A percentile compares a stretch with the other conserved stretches of the same genome.
These are phyloP conservation scores for Lichenostomus cassidix DNA, from an alignment of 2,113 vertebrate genomes.

Conservation along the genomic window DNA sequence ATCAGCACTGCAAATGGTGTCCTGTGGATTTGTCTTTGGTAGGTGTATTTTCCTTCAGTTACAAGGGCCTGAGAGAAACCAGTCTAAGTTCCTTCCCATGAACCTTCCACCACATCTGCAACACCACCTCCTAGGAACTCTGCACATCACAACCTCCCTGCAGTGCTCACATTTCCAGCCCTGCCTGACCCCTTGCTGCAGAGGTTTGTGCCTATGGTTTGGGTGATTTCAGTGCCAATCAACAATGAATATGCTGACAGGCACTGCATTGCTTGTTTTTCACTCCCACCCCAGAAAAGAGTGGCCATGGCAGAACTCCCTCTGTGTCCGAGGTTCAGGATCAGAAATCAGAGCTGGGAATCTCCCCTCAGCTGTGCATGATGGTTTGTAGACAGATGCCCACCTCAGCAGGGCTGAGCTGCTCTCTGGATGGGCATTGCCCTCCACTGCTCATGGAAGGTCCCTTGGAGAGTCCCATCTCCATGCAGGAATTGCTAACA, in stretches of 20 bases:
- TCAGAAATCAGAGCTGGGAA: not conserved
- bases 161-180: not conserved
- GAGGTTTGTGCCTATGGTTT: rapidly evolving
- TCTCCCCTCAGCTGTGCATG: not conserved
- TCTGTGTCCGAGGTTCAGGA: not conserved
- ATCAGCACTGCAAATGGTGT: not conserved
- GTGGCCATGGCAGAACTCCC: not conserved
- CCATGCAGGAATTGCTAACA: not conserved
- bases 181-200: not conserved
- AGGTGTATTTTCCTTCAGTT: not conserved
- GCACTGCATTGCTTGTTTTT: not conserved
- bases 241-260: not conserved
- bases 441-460: not conserved
- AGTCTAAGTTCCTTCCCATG: not conserved
- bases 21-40: not conserved
- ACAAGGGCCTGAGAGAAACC: not conserved
- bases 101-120: not conserved
- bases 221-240: not conserved
- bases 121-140: not conserved
- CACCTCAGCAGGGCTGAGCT: not conserved
- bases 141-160: not conserved
- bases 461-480: not conserved
- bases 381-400: not conserved
- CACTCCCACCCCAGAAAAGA: not conserved
- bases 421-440: not conserved